A percentile compares a stretch with the other conserved stretches of the same genome.
phyloP scores from a whole-genome alignment of 2,888 invertebrate species.

The Meta bourneti region DNA sequence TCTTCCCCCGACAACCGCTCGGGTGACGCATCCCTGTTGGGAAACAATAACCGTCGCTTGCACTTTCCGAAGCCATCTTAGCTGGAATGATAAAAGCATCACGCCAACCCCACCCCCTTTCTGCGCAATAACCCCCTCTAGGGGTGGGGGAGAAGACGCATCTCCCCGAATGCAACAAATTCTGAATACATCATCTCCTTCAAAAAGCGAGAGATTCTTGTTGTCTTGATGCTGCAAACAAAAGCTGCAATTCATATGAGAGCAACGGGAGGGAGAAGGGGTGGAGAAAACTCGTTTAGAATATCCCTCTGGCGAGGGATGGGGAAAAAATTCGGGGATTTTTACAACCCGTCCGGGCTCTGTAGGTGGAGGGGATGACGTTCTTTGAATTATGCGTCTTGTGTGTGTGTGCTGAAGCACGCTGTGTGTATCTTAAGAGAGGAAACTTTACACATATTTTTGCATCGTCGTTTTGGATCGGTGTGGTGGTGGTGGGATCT shows the following conservation, averaged over 20 bases:
- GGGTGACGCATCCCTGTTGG: not conserved
- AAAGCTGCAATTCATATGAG: not conserved
- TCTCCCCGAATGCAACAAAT: not conserved
- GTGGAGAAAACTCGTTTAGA: not conserved
- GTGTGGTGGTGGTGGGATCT: not conserved
- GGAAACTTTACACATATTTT: slow-evolving; percentile 64
- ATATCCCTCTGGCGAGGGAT: not conserved
- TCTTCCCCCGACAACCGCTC: not conserved
- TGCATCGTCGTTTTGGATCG: slow-evolving; percentile 38
- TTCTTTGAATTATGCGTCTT: not conserved
- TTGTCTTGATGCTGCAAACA: not conserved
- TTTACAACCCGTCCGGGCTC: not conserved
- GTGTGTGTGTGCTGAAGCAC: not conserved
- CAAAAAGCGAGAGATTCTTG: not conserved
- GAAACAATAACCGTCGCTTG: not conserved
- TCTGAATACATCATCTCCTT: not conserved
- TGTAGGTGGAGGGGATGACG: not conserved
- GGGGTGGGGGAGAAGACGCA: no score
- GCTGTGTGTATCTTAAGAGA: not conserved
- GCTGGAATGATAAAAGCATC: not conserved
- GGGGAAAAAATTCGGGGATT: not conserved
- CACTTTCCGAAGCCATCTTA: not conserved
- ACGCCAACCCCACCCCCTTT: not conserved
- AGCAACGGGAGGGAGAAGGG: no score
- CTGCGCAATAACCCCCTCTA: no score